Evolutionary conservation across 2,113 vertebrate genomes (phyloP).

Genomic region (Sphyrna mokarran): DNA sequence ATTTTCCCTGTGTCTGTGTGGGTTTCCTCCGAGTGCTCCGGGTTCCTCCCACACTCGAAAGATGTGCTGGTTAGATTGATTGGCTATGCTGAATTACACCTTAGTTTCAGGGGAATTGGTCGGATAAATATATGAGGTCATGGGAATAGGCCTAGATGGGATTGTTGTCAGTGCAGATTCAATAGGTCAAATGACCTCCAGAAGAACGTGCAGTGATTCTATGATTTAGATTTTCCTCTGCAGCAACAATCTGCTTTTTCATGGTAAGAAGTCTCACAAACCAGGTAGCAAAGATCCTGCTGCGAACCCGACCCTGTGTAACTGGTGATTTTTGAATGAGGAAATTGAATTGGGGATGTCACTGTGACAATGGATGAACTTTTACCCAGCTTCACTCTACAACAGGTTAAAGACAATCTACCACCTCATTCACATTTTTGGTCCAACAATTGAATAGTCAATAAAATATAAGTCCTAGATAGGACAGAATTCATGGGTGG

Average conservation of each 20-base stretch:
- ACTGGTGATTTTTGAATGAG: neutral
- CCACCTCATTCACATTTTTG: neutral
- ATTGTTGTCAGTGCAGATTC: too few species aligned
- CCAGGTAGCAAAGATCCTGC: neutral
- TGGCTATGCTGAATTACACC: too few species aligned
- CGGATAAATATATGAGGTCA: too few species aligned
- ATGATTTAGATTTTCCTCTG: neutral
- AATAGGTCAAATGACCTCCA: too few species aligned
- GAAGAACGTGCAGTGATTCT: too few species aligned
- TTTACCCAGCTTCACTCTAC: neutral
- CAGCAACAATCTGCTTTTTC: neutral
- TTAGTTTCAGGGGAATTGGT: too few species aligned
- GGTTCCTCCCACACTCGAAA: too few species aligned
- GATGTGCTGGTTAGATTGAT: too few species aligned
- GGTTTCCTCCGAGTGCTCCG: too few species aligned
- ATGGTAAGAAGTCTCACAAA: too few species aligned
- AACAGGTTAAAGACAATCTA: neutral
- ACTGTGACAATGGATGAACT: neutral
- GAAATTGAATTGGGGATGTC: neutral
- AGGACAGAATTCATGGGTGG: neutral
- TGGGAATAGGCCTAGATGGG: too few species aligned
- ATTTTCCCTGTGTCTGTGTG: too few species aligned
- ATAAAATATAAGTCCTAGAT: constrained; percentile 1
- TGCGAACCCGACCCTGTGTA: neutral
- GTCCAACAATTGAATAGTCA: neutral